These are phyloP conservation scores for Onychorhynchus coronatus DNA, from an alignment of 2,113 vertebrate species.

Conservation along the genomic window DNA sequence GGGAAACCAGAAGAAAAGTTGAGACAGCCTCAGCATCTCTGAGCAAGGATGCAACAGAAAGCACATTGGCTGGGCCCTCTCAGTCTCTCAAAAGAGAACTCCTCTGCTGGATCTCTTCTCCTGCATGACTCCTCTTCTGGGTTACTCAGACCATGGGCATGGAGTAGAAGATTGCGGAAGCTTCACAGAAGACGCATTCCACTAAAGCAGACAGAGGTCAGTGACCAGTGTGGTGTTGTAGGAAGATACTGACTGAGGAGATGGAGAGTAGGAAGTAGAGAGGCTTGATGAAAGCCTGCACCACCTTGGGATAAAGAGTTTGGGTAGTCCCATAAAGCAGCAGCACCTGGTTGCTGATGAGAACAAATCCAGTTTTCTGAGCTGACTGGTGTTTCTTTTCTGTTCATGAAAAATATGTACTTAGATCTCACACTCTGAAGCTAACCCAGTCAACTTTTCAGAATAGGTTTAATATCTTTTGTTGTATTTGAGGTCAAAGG, in stretches of 20 bases:
- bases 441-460: conserved; percentile 15
- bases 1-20: neutral
- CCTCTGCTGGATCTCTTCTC: neutral
- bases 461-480: conserved; percentile 41
- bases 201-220: neutral
- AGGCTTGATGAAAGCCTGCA: neutral
- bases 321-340: neutral
- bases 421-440: conserved; percentile 10
- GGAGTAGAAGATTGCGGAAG: neutral
- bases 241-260: neutral
- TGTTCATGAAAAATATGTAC: neutral
- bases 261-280: neutral
- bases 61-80: neutral
- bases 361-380: conserved; percentile 23
- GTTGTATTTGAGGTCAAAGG: conserved; percentile 51
- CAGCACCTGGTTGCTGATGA: neutral
- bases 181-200: neutral
- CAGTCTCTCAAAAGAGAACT: neutral
- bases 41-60: neutral
- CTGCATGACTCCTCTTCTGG: neutral
- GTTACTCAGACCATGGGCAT: neutral
- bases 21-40: neutral
- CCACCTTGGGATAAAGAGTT: neutral
- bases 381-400: conserved; percentile 7
- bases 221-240: neutral